Evolutionary conservation across 2,888 invertebrate genomes (phyloP), one percentile per base, ranked within the genome.

Genomic region (Ptychoptera albimana): DNA sequence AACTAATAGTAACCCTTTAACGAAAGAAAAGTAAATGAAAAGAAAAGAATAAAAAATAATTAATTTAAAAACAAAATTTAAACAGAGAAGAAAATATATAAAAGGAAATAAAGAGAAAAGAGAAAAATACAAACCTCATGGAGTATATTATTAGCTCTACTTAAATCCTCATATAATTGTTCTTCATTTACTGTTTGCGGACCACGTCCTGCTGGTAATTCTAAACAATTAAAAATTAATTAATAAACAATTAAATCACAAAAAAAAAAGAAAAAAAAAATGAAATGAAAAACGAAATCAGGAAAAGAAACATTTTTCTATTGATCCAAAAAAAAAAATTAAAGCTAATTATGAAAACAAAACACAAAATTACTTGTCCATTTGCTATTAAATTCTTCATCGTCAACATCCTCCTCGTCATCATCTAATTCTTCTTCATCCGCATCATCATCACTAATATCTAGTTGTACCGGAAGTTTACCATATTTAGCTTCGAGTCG

Each of bases 401-500:
- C 61, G 39, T 52, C 52, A 14, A 48, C 44, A 50, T 64, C 57
- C 9, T 60, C 57, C 55, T 67, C 59, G 49, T 67, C 60, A 50
- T 30, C 42, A 8, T 16, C 45, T 15, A 48, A 51, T 46, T 62
- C 59, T 48, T 61, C 65, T 46, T 74, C 75, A 60, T 73, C 63
- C 14, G 15, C 63, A 55, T 68, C 68, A 57, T 57, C 71, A 56
- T 56, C 70, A 51, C 52, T 71, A 60, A 61, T 59, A 37, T 65
- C 62, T 16, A 50, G 53, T 47, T 59, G 55, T 49, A 74, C 72
- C 10, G 75, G 75, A 44, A 82, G 60, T 50, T 78, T 75, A 42
- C 82, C 82, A 59, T 82, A 82, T 69, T 80, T 81, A 23, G 75
- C 77, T 57, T 82, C 82, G 45, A 82, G 63, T 50, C 81, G 72